Evolutionary conservation across 2,797 vertebrate species (phyloP), one percentile per base, ranked within the genome.

Genomic region (Notamacropus eugenii): DNA sequence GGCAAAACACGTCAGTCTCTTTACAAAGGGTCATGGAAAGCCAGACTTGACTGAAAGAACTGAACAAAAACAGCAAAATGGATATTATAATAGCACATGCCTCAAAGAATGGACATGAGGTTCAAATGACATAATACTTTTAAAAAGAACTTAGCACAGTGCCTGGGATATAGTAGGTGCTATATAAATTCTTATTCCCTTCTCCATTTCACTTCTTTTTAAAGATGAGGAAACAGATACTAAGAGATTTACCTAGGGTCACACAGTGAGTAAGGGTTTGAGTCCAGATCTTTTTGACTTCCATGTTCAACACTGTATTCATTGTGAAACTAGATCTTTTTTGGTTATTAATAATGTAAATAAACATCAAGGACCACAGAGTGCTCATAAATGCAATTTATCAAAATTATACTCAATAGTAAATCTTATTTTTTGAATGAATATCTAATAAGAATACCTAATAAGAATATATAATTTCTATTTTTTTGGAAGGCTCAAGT

Each of bases 151-250:
- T 56, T 87, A 22, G 12, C n/a, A 46, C 54, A 14, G 31, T 46
- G 2, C 6, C 28, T 90, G 31, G 28, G 29, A 1, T 11, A 0
- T 12, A 50, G 0, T 29, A 46, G 4, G 19, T 2, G 22, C 10
- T 54, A 2, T 16, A 58, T 31, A 62, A 11, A 14, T 67, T 16
- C 29, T 55, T 46, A 1, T 6, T 52, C 4, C 34, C 40, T 40
- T 0, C 6, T 54, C 8, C 1, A 6, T 55, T 62, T 62, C 29
- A 9, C 40, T 28, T 22, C 67, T 57, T 1, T 82, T 74, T 90
- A 22, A 24, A 40, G 3, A n/a, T 55, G 67, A 91, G 0, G 2
- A n/a, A 6, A 92, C 2, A 0, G 34, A 95, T 46, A 22, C 3
- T 57, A 50, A 5, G 55, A 31, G 55, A 62, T 46, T 67, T 67